Percentiles rank a stretch among this genome's conserved stretches.
Conservation (phyloP, 2,113 vertebrate species). For the Ondatra zibethicus region DNA sequence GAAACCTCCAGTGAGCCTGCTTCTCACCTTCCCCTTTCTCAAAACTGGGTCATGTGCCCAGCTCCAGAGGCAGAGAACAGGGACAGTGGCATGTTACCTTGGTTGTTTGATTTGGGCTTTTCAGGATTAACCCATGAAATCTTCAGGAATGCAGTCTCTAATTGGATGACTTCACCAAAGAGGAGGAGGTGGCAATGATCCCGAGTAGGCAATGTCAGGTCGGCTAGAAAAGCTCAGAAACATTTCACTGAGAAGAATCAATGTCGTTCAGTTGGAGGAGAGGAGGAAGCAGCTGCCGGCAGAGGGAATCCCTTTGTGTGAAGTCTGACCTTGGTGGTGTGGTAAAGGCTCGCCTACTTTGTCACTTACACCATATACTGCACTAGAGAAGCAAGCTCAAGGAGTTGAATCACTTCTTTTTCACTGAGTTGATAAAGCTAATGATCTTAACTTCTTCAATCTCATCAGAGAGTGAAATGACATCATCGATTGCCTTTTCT, state of each 20-base stretch:
- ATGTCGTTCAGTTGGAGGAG: not conserved
- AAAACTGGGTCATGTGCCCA: not conserved
- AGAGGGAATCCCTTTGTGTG: not conserved
- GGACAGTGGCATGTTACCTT: rapidly evolving
- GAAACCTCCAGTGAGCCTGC: not conserved
- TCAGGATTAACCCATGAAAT: not conserved
- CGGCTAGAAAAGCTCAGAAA: not conserved
- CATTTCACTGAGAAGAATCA: not conserved
- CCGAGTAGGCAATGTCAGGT: not conserved
- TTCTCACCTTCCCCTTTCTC: not conserved
- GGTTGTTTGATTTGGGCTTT: not conserved
- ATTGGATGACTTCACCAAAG: too few relatives aligned
- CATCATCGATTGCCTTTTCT: not conserved
- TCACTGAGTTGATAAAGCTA: not conserved
- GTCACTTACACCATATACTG: not conserved
- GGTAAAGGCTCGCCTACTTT: not conserved
- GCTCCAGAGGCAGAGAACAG: not conserved
- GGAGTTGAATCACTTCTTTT: not conserved
- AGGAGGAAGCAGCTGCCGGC: not conserved
- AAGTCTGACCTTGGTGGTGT: not conserved
- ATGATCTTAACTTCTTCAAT: not conserved
- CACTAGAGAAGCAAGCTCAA: not conserved
- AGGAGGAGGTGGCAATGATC: not conserved
- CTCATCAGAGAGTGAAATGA: not conserved
- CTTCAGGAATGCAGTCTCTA: not conserved